phyloP scores from a whole-genome alignment of 2,888 invertebrate genomes.

The Synergus gifuensis region DNA sequence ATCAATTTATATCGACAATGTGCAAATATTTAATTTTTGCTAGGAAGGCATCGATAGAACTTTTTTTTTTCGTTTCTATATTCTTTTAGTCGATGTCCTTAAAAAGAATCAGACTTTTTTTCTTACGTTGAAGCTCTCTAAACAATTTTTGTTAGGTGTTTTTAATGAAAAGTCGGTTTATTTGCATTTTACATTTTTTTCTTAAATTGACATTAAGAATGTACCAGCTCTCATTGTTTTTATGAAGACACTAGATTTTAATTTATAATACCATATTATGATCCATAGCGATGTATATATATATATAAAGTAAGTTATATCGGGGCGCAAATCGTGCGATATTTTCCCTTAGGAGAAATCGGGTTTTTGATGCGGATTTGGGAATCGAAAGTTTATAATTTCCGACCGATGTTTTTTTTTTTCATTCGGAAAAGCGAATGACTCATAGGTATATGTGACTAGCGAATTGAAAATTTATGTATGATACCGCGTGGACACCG shows the following conservation, averaged over 20 bases:
- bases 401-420: not conserved
- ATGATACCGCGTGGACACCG: constrained; percentile 41
- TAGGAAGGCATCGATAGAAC: not conserved
- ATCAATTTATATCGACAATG: not conserved
- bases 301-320: constrained; percentile 3
- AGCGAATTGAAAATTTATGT: constrained; percentile 44
- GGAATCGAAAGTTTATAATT: not conserved
- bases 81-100: not conserved
- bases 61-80: not conserved
- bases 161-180: not conserved
- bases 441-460: constrained; percentile 42
- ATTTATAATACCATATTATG: not conserved
- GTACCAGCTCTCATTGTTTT: constrained; percentile 5
- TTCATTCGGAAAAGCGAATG: constrained; percentile 21
- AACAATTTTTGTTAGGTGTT: not conserved
- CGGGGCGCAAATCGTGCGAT: not conserved
- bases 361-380: not conserved
- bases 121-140: not conserved
- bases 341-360: not conserved
- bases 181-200: constrained; percentile 6
- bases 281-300: constrained; percentile 6
- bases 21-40: constrained; percentile 7
- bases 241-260: constrained; percentile 22
- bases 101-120: not conserved
- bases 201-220: not conserved